Evolutionary conservation across 2,113 vertebrate genomes (phyloP).

Genomic region (Excalfactoria chinensis): DNA sequence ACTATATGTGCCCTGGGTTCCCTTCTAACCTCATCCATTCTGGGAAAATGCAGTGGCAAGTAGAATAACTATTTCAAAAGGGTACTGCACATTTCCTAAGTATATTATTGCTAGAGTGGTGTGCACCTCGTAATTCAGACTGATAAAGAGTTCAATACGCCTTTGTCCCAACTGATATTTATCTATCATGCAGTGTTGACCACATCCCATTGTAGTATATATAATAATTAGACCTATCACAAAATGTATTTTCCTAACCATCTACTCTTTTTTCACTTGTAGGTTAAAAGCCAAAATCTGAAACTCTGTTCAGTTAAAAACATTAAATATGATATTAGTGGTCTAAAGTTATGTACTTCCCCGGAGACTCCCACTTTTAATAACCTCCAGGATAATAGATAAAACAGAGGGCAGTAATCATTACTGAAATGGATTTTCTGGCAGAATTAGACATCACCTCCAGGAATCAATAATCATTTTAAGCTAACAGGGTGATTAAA

Average conservation of each 20-base stretch:
- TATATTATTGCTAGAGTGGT: conserved; percentile 41
- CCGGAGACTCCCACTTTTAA: conserved; percentile 77
- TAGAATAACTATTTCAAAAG: conserved; percentile 14
- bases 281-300: conserved; percentile 66
- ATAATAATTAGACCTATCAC: conserved; percentile 67
- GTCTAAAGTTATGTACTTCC: conserved; percentile 70
- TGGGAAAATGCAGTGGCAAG: conserved; percentile 12
- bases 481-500: conserved; percentile 82
- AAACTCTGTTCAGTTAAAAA: conserved; percentile 72
- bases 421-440: conserved; percentile 83
- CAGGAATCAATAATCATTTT: conserved; percentile 85
- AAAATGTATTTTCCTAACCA: conserved; percentile 44
- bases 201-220: conserved; percentile 33
- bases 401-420: conserved; percentile 80
- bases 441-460: conserved; percentile 83
- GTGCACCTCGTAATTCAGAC: conserved; percentile 49
- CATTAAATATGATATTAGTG: conserved; percentile 75
- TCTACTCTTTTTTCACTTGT: conserved; percentile 2
- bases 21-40: neutral
- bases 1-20: neutral
- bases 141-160: conserved; percentile 57
- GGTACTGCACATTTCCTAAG: conserved; percentile 34
- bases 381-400: conserved; percentile 78
- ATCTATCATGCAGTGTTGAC: conserved; percentile 35
- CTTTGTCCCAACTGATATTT: conserved; percentile 62